Conservation (phyloP, 1,140 invertebrate species). For the Orchesella cincta region DNA sequence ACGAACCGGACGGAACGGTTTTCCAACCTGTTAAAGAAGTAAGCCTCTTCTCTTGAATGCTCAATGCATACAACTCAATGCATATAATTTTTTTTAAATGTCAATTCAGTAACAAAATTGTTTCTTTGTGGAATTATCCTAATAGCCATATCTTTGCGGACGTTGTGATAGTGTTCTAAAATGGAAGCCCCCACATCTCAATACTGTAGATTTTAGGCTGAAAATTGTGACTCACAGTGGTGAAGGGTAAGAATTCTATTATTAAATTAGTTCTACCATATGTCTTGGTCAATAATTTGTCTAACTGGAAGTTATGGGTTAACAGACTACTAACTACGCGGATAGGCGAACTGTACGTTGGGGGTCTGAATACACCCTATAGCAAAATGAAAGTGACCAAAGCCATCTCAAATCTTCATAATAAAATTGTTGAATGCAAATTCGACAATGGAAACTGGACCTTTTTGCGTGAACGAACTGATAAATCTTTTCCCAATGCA, state of each 20-base stretch:
- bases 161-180: constrained; percentile 84
- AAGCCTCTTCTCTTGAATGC: constrained; percentile 42
- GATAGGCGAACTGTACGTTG: constrained; percentile 79
- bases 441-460: constrained; percentile 73
- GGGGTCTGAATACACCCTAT: constrained; percentile 68
- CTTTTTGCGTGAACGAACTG: constrained; percentile 93
- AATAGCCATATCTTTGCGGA: constrained; percentile 82
- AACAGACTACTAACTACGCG: constrained; percentile 70
- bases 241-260: constrained; percentile 64
- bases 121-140: constrained; percentile 60
- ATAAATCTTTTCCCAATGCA: constrained; percentile 95
- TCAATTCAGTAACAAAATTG: constrained; percentile 29
- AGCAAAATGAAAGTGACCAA: constrained; percentile 75
- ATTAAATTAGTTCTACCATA: background rate
- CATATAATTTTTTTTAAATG: background rate
- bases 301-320: background rate
- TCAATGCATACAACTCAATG: background rate
- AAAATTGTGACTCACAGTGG: constrained; percentile 74
- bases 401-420: constrained; percentile 75
- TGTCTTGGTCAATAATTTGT: background rate
- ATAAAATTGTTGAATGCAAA: constrained; percentile 96
- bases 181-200: constrained; percentile 93
- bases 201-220: constrained; percentile 94
- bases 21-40: constrained; percentile 91
- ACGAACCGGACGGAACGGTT: constrained; percentile 97